Percentiles rank a stretch among this genome's conserved stretches.
phyloP scores from a whole-genome alignment of 2,888 invertebrate genomes.

The Spilosoma lubricipeda region DNA sequence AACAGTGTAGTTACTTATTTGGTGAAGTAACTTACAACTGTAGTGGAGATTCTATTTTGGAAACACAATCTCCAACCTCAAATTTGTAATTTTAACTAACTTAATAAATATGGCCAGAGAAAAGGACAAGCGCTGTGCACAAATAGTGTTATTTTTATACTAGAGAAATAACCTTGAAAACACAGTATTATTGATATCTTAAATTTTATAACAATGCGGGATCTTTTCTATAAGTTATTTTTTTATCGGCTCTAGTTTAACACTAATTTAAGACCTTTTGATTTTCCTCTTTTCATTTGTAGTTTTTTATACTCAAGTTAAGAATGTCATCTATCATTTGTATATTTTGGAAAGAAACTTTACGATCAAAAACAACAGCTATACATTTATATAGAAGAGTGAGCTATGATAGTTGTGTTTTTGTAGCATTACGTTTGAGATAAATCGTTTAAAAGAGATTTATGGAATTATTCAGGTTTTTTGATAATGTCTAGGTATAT shows the following conservation, averaged over 20 bases:
- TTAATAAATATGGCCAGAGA: too few species aligned
- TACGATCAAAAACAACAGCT: neutral
- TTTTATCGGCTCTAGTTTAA: constrained; percentile 53
- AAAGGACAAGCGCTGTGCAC: too few species aligned
- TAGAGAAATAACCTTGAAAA: neutral
- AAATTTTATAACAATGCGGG: constrained; percentile 54
- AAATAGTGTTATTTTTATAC: neutral
- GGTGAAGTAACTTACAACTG: too few species aligned
- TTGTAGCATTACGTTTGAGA: neutral
- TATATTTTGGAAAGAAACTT: constrained; percentile 7
- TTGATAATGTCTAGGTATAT: neutral
- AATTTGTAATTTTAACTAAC: too few species aligned
- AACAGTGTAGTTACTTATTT: too few species aligned
- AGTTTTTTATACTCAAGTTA: constrained; percentile 16
- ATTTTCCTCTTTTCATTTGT: constrained; percentile 28
- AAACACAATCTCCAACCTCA: too few species aligned
- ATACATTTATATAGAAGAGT: constrained; percentile 2
- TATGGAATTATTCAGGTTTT: neutral
- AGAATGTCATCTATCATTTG: neutral
- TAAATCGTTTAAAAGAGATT: neutral
- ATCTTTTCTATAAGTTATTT: constrained; percentile 44
- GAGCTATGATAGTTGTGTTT: neutral
- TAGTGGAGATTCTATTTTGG: too few species aligned
- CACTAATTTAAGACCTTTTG: too few species aligned
- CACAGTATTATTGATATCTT: constrained; percentile 37